These are phyloP conservation scores for Myotis findleyi DNA, from an alignment of 2,797 vertebrate species.

Conservation along the genomic window DNA sequence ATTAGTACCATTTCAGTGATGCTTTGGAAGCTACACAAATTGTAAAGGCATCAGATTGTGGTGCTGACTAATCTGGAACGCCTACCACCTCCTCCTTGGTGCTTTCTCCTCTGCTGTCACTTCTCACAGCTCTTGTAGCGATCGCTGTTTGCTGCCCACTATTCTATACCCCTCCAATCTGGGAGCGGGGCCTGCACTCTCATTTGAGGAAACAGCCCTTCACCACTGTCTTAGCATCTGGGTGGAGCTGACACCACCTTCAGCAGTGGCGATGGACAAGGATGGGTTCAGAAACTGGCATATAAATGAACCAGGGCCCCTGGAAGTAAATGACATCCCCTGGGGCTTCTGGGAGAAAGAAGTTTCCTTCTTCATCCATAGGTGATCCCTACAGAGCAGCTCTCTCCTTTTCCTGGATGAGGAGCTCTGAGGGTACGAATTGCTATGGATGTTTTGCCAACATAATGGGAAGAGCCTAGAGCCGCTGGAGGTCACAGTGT, in stretches of 20 bases:
- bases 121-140: neutral
- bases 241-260: neutral
- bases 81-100: neutral
- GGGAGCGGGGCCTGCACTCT: neutral
- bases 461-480: neutral
- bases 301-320: neutral
- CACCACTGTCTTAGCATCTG: neutral
- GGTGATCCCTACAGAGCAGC: neutral
- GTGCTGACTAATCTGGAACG: neutral
- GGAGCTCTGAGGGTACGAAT: neutral
- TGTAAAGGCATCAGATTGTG: neutral
- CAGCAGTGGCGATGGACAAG: neutral
- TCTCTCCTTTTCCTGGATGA: neutral
- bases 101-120: neutral
- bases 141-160: neutral
- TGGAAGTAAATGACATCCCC: neutral
- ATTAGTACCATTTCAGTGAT: neutral
- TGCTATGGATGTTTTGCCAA: neutral
- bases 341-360: neutral
- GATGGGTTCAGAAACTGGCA: neutral
- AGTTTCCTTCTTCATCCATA: neutral
- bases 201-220: neutral
- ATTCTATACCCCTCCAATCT: neutral
- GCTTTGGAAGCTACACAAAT: neutral
- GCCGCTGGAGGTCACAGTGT: neutral